Evolutionary conservation across 2,888 invertebrate genomes (phyloP), one percentile per base, ranked within the genome.

Genomic region (Aproaerema taeniolella): DNA sequence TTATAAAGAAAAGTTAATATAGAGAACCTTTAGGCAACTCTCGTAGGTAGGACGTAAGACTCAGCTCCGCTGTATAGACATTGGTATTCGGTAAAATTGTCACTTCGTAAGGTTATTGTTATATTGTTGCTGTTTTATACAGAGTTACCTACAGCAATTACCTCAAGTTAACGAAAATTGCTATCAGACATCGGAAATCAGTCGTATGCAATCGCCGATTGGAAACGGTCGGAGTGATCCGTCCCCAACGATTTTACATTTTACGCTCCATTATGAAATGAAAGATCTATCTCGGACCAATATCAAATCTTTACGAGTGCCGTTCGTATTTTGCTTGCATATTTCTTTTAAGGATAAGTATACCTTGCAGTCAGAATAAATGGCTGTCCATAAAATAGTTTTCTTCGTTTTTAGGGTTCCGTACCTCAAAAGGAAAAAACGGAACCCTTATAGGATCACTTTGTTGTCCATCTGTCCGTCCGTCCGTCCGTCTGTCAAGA

Each of bases 171-270:
- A 61, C 61, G 56, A 50, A 65, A 65, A 71, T 65, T 65, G 61
- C 63, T 60, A 69, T 71, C 71, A 66, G 62, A 60, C 62, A 55
- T 67, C 67, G 72, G 72, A 74, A 69, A 70, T 72, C 64, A 67
- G 59, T 60, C 61, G 64, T 66, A 56, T 58, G 67, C 64, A 65
- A 72, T 65, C 66, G 62, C 53, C 53, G 49, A 75, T 75, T 65
- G 72, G 69, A 74, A 70, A 64, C 59, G 61, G 58, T 61, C 63
- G 62, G 62, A 67, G 65, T 65, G 65, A 60, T 59, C 62, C 63
- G 62, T 61, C 54, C 54, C n/a, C 50, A 48, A 42, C 54, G 51
- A 62, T 66, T 64, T 61, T 48, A 55, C 53, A 64, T 67, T 64
- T 60, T 52, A 52, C 55, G 64, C 53, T 58, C 49, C 52, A 56